These are phyloP conservation scores for Anolis apletophallus DNA, from an alignment of 2,797 vertebrate species.

Conservation along the genomic window DNA sequence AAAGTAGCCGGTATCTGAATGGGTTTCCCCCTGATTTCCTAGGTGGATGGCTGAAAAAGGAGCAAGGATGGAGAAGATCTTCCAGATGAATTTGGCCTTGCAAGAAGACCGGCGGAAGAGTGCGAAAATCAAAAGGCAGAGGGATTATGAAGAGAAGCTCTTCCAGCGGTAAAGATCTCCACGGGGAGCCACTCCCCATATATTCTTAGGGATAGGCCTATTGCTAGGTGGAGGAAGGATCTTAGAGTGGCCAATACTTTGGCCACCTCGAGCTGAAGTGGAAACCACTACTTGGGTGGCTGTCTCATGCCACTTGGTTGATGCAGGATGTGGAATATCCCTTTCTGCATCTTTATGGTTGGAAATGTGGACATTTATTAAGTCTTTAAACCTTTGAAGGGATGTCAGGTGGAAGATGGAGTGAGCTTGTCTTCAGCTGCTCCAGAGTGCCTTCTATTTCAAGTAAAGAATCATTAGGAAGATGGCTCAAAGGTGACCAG, in stretches of 20 bases:
- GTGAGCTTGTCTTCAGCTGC: too few species aligned
- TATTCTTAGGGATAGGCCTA: not conserved
- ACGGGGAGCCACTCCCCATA: not conserved
- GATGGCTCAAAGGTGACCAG: too few species aligned
- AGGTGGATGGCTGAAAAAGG: constrained; percentile 76
- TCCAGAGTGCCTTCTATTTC: too few species aligned
- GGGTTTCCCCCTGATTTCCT: not conserved
- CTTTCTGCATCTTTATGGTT: not conserved
- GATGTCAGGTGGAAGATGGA: too few species aligned
- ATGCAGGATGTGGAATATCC: not conserved
- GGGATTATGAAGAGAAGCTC: constrained; percentile 78
- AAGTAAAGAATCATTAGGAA: too few species aligned
- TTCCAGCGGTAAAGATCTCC: constrained; percentile 76
- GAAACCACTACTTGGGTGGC: not conserved
- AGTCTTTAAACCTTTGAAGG: not conserved
- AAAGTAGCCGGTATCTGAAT: not conserved
- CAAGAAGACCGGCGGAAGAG: constrained; percentile 80
- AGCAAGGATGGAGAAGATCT: constrained; percentile 70
- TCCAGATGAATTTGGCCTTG: constrained; percentile 72
- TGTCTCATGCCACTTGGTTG: not conserved
- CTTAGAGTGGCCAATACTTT: too few species aligned
- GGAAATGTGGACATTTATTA: too few species aligned
- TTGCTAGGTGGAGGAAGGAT: not conserved
- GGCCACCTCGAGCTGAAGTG: not conserved
- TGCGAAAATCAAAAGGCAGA: constrained; percentile 73